Evolutionary conservation across 2,888 invertebrate species (phyloP).

Genomic region (Apamea sordens): DNA sequence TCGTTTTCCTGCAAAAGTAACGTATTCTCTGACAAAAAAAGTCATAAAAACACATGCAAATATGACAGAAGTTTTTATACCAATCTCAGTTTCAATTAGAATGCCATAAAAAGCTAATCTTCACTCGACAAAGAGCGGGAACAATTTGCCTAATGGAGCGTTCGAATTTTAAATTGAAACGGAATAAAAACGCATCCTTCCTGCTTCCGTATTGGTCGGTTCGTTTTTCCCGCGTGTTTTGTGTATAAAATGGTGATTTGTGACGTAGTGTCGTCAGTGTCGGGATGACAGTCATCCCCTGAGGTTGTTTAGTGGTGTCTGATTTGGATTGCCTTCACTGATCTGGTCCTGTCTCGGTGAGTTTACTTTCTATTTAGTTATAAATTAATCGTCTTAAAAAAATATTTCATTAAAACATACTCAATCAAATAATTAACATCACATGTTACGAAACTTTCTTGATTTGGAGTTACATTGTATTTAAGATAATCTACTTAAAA

Average conservation of each 20-base stretch:
- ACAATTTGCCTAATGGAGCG: slow-evolving; percentile 86
- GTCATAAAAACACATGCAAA: slow-evolving; percentile 51
- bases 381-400: not conserved
- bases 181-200: slow-evolving; percentile 85
- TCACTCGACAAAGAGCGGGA: slow-evolving; percentile 80
- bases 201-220: slow-evolving; percentile 84
- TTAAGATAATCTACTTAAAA: too few species aligned
- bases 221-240: slow-evolving; percentile 79
- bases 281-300: slow-evolving; percentile 75
- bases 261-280: slow-evolving; percentile 75
- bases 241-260: slow-evolving; percentile 75
- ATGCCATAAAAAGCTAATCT: slow-evolving; percentile 70
- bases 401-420: not conserved
- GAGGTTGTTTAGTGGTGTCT: slow-evolving; percentile 67
- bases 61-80: slow-evolving; percentile 54
- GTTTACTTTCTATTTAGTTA: slow-evolving; percentile 48
- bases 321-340: slow-evolving; percentile 62
- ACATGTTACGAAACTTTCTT: slow-evolving; percentile 18
- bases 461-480: not conserved
- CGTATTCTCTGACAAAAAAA: slow-evolving; percentile 38
- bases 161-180: slow-evolving; percentile 80
- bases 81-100: slow-evolving; percentile 55
- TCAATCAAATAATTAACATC: slow-evolving; percentile 7
- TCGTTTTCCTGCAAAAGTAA: slow-evolving; percentile 58
- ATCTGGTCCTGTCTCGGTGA: slow-evolving; percentile 66